A percentile compares a stretch with the other conserved stretches of the same genome.
Conservation (phyloP, 1,140 invertebrate genomes). For the Drosophila rufa region DNA sequence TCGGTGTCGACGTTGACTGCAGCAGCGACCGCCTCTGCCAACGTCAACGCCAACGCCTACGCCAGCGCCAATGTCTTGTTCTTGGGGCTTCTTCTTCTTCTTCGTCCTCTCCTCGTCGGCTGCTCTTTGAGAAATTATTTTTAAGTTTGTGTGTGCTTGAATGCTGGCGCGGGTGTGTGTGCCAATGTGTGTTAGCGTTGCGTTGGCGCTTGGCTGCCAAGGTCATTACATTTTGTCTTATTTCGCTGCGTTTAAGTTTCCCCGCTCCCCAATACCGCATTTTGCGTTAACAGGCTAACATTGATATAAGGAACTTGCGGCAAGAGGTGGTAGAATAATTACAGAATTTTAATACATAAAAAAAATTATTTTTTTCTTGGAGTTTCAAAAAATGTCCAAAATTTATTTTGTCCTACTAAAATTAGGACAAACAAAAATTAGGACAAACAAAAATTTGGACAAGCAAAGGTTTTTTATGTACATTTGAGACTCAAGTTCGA, state of each 20-base stretch:
- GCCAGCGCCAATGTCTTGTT: slow-evolving; percentile 66
- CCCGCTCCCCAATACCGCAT: not conserved
- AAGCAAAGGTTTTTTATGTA: no score
- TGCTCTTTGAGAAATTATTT: slow-evolving; percentile 79
- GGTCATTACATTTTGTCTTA: slow-evolving; percentile 81
- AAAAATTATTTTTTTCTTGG: no score
- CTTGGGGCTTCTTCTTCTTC: slow-evolving; percentile 42
- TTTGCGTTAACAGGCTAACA: slow-evolving; percentile 8
- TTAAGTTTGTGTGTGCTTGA: slow-evolving; percentile 72
- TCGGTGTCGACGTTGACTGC: slow-evolving; percentile 12
- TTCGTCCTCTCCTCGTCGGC: slow-evolving; percentile 25
- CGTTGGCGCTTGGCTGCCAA: slow-evolving; percentile 58
- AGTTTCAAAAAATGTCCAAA: no score
- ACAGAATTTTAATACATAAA: not conserved
- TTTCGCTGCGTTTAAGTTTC: slow-evolving; percentile 58
- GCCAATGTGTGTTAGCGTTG: slow-evolving; percentile 46
- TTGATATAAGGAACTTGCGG: not conserved
- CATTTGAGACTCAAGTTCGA: no score
- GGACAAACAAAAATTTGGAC: no score
- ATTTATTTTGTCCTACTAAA: not conserved
- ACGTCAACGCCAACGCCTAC: slow-evolving; percentile 40
- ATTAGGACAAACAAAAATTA: no score
- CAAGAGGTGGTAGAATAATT: not conserved
- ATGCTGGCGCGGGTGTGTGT: slow-evolving; percentile 30
- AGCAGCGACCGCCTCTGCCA: slow-evolving; percentile 12